phyloP scores from a whole-genome alignment of 2,797 vertebrate genomes.

The Lutjanus argentimaculatus region DNA sequence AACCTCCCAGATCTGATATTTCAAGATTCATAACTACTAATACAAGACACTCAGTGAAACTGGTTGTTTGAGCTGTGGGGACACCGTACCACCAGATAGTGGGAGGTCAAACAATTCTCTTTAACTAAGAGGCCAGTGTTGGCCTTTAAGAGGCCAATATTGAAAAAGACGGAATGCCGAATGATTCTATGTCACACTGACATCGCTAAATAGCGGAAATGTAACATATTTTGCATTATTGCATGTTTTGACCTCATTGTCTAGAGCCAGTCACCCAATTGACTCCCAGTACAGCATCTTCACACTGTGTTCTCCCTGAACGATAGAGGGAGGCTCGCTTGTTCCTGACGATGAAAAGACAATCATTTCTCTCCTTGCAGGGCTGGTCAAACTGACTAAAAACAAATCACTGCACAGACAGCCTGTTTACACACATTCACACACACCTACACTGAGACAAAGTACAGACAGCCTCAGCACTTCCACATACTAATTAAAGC shows the following conservation, averaged over 20 bases:
- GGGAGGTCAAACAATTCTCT: not conserved
- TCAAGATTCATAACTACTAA: not conserved
- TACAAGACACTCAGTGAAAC: not conserved
- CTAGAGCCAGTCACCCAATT: not conserved
- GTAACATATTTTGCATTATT: not conserved
- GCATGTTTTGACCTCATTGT: not conserved
- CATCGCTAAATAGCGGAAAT: not conserved
- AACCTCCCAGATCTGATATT: not conserved
- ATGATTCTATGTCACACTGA: not conserved
- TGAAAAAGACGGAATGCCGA: not conserved
- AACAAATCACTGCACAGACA: not conserved
- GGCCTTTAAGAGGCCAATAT: not conserved
- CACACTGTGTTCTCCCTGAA: not conserved
- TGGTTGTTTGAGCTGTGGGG: not conserved
- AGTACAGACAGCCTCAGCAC: constrained; percentile 33
- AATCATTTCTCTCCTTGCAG: not conserved
- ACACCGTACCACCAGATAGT: not conserved
- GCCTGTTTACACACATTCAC: not conserved
- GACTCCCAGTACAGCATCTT: not conserved
- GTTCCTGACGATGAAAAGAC: no score
- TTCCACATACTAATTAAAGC: constrained; percentile 52
- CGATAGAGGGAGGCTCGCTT: not conserved
- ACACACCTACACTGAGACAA: constrained; percentile 22
- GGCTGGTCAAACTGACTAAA: not conserved
- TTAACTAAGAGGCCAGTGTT: not conserved